Evolutionary conservation across 2,888 invertebrate species (phyloP).

Genomic region (Pseudococcus viburni): DNA sequence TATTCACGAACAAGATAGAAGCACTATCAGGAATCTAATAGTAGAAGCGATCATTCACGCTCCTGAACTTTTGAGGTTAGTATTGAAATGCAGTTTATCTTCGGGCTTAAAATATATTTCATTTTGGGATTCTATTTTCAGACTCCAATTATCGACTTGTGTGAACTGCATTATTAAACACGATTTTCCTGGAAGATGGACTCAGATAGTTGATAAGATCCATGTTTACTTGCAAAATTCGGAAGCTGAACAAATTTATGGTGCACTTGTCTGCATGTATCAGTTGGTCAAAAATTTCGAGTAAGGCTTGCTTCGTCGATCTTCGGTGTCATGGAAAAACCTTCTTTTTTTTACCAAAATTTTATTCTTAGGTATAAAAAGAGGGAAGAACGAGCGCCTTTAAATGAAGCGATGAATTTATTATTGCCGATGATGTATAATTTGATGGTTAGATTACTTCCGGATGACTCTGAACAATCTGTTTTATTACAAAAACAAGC

Average conservation of each 20-base stretch:
- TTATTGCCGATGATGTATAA: conserved; percentile 93
- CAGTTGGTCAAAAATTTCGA: conserved; percentile 93
- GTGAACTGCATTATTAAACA: conserved; percentile 93
- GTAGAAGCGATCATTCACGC: conserved; percentile 96
- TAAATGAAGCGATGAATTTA: conserved; percentile 95
- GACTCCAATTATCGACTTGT: conserved; percentile 92
- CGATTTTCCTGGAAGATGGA: conserved; percentile 97
- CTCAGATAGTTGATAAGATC: conserved; percentile 95
- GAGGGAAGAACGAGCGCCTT: conserved; percentile 87
- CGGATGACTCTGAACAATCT: conserved; percentile 89
- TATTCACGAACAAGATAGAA: conserved; percentile 96
- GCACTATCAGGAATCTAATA: conserved; percentile 91
- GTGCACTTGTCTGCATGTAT: conserved; percentile 90
- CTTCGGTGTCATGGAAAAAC: background rate
- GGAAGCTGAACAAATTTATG: conserved; percentile 90
- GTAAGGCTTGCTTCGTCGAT: conserved; percentile 72
- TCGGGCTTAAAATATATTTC: background rate
- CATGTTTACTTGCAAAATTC: conserved; percentile 92
- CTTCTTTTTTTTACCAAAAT: background rate
- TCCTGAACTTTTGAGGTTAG: conserved; percentile 85
- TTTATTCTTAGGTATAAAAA: conserved; percentile 75
- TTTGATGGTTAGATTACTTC: conserved; percentile 83
- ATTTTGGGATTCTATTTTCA: conserved; percentile 70
- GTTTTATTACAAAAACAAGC: conserved; percentile 95
- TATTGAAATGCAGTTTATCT: background rate